Evolutionary conservation across 2,888 invertebrate genomes (phyloP), one percentile per base, ranked within the genome.

Genomic region (Shargacucullia verbasci): DNA sequence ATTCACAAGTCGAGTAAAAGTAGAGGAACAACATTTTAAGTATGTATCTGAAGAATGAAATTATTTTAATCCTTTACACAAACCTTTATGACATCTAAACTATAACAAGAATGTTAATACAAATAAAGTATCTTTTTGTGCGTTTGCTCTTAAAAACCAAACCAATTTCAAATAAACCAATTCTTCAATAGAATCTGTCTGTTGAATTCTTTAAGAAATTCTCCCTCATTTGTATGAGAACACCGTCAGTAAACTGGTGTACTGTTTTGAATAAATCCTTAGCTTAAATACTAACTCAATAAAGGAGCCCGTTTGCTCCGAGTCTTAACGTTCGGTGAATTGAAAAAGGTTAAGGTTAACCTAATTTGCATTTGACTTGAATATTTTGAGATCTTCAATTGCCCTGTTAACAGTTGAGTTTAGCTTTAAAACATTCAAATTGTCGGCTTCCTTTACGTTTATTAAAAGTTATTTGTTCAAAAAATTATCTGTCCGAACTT

Each of bases 231-330:
- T 84, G 81, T 90, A 90, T 90, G 87, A 83, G 77, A 72, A 69
- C 49, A 63, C 58, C 70, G 61, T 65, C 78, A 67, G 67, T 84
- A 86, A 88, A 84, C 81, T 84, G 79, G 81, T 81, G 83, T 87
- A 81, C 86, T 89, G 84, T 86, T 90, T 90, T 87, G 86, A 89
- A 90, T 90, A 90, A 90, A 90, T 89, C 89, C 84, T 82, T 73
- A 78, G 80, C 82, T 86, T 86, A 87, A 89, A 89, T 86, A 88
- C 86, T 90, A 89, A 89, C 88, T 88, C 85, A 89, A 89, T 90
- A 88, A 88, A 29, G 29, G 82, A 80, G 70, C 84, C 86, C 85
- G 86, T 87, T 86, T 86, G 80, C 80, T 75, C 66, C 81, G 59
- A 84, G 85, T 6, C 8, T 85, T 86, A 88, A 87, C 83, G 84